Percentiles rank a stretch among this genome's conserved stretches.
These are phyloP conservation scores for Spodoptera litura DNA, from an alignment of 1,140 invertebrate genomes.

Conservation along the genomic window DNA sequence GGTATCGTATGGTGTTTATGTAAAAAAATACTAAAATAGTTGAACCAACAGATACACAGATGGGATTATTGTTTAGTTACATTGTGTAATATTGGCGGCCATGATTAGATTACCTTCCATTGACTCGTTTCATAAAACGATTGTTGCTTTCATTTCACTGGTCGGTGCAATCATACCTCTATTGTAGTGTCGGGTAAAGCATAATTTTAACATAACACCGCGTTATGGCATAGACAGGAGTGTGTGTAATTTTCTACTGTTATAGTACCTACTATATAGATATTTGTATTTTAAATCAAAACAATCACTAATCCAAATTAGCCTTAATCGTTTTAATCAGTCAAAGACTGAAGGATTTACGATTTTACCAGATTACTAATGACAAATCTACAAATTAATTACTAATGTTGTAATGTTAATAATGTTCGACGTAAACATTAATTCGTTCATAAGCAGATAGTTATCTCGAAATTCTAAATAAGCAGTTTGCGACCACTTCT, in stretches of 20 bases:
- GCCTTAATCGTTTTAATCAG: too few species aligned
- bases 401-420: conserved; percentile 1
- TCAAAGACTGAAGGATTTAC: too few species aligned
- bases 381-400: background rate
- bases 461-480: conserved; percentile 7
- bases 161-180: conserved; percentile 58
- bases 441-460: conserved; percentile 1
- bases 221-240: too few species aligned
- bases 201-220: too few species aligned
- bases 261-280: too few species aligned
- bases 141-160: conserved; percentile 82
- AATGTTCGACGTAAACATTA: background rate
- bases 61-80: conserved; percentile 64
- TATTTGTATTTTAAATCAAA: too few species aligned
- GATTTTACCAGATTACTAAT: background rate
- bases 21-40: background rate
- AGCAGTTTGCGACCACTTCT: background rate
- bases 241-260: too few species aligned
- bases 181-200: conserved; percentile 6
- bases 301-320: too few species aligned
- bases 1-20: background rate
- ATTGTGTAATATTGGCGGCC: conserved; percentile 71
- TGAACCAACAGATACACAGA: conserved; percentile 23
- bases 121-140: conserved; percentile 79
- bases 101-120: conserved; percentile 75